Evolutionary conservation across 2,113 vertebrate species (phyloP), one percentile per base, ranked within the genome.

Genomic region (Melanostigma gelatinosum): DNA sequence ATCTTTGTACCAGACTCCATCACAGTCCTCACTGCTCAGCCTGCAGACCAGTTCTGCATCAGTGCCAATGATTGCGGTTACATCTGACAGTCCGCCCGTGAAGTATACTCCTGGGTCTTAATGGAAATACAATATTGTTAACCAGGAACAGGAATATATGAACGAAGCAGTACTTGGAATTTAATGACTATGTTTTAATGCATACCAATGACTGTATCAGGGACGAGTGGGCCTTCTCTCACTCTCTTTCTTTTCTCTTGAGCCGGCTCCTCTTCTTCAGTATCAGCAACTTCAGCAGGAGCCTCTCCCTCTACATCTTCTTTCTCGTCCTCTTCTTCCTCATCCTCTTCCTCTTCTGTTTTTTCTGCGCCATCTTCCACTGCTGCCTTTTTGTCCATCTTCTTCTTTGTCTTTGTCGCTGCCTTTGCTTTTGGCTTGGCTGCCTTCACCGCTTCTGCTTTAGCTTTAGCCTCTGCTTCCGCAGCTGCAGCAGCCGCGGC

Each of bases 1-100:
- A 52, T 97, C 95, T 82, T 97, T 97, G 89, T 94, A 96, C 97
- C 97, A 97, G 69, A 91, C 60, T 20, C 94, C 96, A 0, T 95
- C 93, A 69, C 94, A 94, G 0, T 94, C 86, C 9, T 95, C 89
- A 8, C 82, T 94, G 85, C 91, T 95, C 82, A 97, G 93, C 63
- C 79, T 93, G 75, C 96, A 97, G 48, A 93, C 93, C n/a, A 97
- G 84, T 44, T 94, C 89, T 8, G 93, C 88, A 4, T 93, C 80
- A 8, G 95, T 93, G 1, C 95, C 96, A 57, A 95, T 95, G 55
- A 90, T 79, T 27, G 94, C 95, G 20, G 84, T 87, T 6, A 90
- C 73, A 9, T 96, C 95, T 10, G 93, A 89, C 73, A 98, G 88
- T 6, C 92, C 95, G 20, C 93, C 89, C 71, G 94, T 95, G 85